Conservation (phyloP, 2,797 vertebrate genomes). For the Myotis planiceps region DNA sequence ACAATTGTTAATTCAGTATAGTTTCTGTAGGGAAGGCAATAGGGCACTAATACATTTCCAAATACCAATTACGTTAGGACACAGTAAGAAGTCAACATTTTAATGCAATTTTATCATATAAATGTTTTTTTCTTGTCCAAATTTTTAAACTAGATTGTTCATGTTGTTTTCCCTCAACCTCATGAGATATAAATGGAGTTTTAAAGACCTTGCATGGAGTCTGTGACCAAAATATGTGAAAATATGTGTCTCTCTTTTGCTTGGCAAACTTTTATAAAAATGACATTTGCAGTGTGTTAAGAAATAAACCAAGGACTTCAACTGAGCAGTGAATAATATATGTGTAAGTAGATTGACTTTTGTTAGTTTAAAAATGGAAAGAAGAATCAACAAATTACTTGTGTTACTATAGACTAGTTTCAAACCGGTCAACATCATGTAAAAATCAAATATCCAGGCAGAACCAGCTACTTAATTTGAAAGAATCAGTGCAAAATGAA, state of each 20-base stretch:
- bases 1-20: background rate
- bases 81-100: background rate
- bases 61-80: background rate
- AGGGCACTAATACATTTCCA: background rate
- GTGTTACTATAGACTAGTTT: background rate
- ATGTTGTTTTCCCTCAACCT: background rate
- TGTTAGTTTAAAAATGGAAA: conserved; percentile 2
- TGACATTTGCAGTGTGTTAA: background rate
- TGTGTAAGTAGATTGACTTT: conserved; percentile 8
- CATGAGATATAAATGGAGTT: background rate
- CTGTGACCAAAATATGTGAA: conserved; percentile 2
- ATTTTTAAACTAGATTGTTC: conserved; percentile 22
- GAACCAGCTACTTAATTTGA: background rate
- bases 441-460: background rate
- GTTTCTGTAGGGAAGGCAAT: background rate
- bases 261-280: conserved; percentile 20
- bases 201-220: background rate
- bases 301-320: background rate
- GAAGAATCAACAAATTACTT: conserved; percentile 12
- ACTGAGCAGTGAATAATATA: conserved; percentile 19
- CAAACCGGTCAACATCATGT: background rate
- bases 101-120: background rate
- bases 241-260: background rate
- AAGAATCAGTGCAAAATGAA: background rate
- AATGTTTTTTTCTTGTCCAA: background rate